These are phyloP conservation scores for Thamnophis elegans DNA, from an alignment of 2,797 vertebrate genomes.

Conservation along the genomic window DNA sequence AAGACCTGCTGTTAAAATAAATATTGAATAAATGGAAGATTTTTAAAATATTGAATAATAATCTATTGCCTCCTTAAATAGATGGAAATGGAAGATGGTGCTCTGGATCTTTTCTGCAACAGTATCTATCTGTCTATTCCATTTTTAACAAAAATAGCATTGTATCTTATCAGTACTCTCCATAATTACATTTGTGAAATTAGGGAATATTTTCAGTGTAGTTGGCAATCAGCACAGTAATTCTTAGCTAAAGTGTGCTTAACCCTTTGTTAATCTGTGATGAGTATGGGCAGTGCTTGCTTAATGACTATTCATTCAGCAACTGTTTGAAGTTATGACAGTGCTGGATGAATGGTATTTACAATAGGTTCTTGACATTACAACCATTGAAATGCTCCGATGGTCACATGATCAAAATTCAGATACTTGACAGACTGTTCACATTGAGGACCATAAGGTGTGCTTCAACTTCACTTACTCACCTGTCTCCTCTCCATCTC, in stretches of 20 bases:
- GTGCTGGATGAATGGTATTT: not conserved
- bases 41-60: slow-evolving; percentile 31
- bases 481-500: not conserved
- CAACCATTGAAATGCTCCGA: not conserved
- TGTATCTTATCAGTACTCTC: not conserved
- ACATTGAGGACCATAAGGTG: not conserved
- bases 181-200: not conserved
- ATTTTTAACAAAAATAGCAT: not conserved
- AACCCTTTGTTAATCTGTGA: not conserved
- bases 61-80: not conserved
- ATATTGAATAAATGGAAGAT: not conserved
- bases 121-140: not conserved
- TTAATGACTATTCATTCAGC: not conserved
- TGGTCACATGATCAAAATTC: not conserved
- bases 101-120: slow-evolving; percentile 6
- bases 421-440: not conserved
- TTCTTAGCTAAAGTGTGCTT: not conserved
- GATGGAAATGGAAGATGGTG: slow-evolving; percentile 29
- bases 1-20: not conserved
- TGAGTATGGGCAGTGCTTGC: not conserved
- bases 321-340: not conserved
- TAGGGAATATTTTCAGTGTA: not conserved
- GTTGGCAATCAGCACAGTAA: not conserved
- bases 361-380: not conserved
- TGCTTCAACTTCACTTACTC: not conserved